Evolutionary conservation across 2,888 invertebrate species (phyloP).

Genomic region (Laothoe populi): DNA sequence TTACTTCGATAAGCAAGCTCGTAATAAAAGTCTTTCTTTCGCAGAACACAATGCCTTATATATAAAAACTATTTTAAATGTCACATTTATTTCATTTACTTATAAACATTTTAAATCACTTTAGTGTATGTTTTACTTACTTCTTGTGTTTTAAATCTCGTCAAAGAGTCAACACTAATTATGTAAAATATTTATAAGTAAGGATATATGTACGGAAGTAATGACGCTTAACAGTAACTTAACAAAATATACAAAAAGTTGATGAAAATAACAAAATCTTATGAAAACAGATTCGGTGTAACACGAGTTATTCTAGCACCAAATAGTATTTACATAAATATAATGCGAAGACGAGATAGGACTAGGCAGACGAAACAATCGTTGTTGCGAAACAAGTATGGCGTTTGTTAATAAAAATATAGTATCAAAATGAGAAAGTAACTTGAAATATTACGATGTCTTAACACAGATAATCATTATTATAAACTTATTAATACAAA

Average conservation of each 20-base stretch:
- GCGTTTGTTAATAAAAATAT: constrained; percentile 41
- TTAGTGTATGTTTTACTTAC: neutral
- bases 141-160: too few species aligned
- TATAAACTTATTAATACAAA: neutral
- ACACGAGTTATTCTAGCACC: constrained; percentile 61
- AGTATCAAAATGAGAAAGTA: constrained; percentile 19
- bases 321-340: constrained; percentile 54
- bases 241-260: constrained; percentile 52
- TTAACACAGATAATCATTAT: neutral
- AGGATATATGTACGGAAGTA: too few species aligned
- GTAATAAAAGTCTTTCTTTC: neutral
- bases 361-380: constrained; percentile 64
- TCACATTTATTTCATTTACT: neutral
- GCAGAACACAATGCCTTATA: constrained; percentile 1
- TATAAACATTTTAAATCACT: neutral
- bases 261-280: neutral
- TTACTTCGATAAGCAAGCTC: neutral
- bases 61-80: neutral
- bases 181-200: too few species aligned
- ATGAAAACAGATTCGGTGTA: constrained; percentile 44
- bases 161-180: too few species aligned
- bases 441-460: neutral
- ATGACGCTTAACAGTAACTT: constrained; percentile 31
- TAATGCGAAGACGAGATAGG: constrained; percentile 59
- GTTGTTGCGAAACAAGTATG: constrained; percentile 64